Base-by-base conservation (phyloP, 2,888 invertebrate genomes). In the Hololepta plana region DNA sequence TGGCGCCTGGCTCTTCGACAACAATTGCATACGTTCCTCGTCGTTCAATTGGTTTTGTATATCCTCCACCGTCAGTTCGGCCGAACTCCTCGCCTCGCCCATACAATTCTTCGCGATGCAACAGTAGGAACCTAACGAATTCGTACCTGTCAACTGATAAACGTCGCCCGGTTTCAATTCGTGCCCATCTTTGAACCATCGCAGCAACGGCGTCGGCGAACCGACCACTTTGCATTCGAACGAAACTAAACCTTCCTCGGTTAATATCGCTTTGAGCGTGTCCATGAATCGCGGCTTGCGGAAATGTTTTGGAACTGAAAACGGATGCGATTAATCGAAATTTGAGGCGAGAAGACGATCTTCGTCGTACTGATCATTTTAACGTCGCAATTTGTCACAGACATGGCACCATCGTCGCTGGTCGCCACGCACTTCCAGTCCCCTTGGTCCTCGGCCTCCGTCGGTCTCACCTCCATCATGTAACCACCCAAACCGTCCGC, bases 181-280 rank as follows among this genome's bases (percentile, higher is more conserved):
- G 46, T 85, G 80, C 0, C 85, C 85, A 48, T 90, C 90, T 55
- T 87, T 90, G 52, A 82, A 88, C 88, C 88, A 88, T 44, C 76
- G 71, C 1, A 88, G 59, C 25, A 75, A 58, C 0, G 88, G 88
- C 0, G 87, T 87, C 0, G 88, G 88, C 39, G 84, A 87, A 1
- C 87, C 88, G 2, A 87, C 85, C 0, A 88, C 87, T 53, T 88
- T 88, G 48, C 88, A 88, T 47, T 88, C 88, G 46, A 88, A 88
- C 1, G 87, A 87, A 2, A 88, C 88, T 15, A 88, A 56, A 1
- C 88, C 88, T 56, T 88, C 88, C 47, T 88, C 87, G 0, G 88
- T 87, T 22, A 88, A 60, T 21, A 88, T 72, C 5, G 88, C 88
- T 52, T 81, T 80, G 6, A 88, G 60, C 40, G 76, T 81, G 51